Evolutionary conservation across 2,113 vertebrate genomes (phyloP).

Genomic region (Ctenodactylus gundi): DNA sequence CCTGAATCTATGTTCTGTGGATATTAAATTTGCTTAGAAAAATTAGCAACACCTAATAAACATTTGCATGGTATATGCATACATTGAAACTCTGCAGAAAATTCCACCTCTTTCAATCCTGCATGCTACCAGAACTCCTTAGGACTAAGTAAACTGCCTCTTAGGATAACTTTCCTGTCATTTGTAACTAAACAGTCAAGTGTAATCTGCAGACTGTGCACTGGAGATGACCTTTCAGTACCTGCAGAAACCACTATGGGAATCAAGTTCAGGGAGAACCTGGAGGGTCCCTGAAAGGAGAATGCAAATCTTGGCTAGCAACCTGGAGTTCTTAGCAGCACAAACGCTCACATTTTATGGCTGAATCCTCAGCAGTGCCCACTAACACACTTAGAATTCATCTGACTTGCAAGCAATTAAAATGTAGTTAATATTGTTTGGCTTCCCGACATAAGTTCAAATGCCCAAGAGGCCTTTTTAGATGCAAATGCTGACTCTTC

Average conservation of each 20-base stretch:
- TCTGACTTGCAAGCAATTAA: background rate
- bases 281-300: background rate
- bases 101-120: background rate
- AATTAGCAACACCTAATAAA: background rate
- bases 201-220: background rate
- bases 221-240: background rate
- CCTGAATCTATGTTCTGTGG: background rate
- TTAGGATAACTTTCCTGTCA: background rate
- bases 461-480: background rate
- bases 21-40: conserved; percentile 32
- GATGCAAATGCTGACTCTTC: background rate
- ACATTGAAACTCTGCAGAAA: background rate
- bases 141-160: background rate
- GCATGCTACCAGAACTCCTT: background rate
- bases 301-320: background rate
- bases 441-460: too few species aligned
- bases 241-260: background rate
- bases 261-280: background rate
- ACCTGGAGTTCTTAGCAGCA: background rate
- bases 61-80: background rate
- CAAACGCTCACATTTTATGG: background rate
- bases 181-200: background rate
- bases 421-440: background rate
- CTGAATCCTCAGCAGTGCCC: background rate
- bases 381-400: background rate